Conservation (phyloP, 2,888 invertebrate genomes). For the Cheilosia pagana region DNA sequence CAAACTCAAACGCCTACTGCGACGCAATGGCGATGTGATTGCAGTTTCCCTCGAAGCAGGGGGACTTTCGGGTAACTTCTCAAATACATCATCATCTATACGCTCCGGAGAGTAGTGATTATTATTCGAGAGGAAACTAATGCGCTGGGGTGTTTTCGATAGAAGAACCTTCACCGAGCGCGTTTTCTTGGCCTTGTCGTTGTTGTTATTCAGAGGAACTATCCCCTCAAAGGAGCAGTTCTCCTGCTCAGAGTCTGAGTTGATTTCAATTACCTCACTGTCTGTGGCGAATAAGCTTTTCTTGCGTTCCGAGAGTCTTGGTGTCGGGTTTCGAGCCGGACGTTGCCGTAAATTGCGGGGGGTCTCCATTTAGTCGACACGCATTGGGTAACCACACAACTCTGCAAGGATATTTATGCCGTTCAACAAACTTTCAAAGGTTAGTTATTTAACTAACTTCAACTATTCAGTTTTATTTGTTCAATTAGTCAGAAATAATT, state of each 20-base stretch:
- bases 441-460: not conserved
- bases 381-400: not conserved
- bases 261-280: not conserved
- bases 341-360: constrained; percentile 79
- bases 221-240: constrained; percentile 78
- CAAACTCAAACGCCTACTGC: constrained; percentile 39
- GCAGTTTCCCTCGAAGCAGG: not conserved
- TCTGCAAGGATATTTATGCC: not conserved
- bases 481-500: not conserved
- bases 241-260: constrained; percentile 75
- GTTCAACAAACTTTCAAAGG: not conserved
- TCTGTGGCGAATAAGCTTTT: constrained; percentile 85
- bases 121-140: constrained; percentile 55
- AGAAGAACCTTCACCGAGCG: constrained; percentile 13
- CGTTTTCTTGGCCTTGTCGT: constrained; percentile 1
- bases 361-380: constrained; percentile 79
- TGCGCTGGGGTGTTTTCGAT: constrained; percentile 28
- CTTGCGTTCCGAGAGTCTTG: constrained; percentile 86
- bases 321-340: constrained; percentile 83
- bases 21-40: constrained; percentile 28
- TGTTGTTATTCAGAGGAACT: constrained; percentile 74
- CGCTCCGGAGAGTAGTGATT: constrained; percentile 45
- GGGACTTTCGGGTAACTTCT: constrained; percentile 62
- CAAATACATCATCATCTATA: constrained; percentile 67
- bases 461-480: not conserved